Conservation (phyloP, 2,888 invertebrate genomes). For the Aporophyla lueneburgensis region DNA sequence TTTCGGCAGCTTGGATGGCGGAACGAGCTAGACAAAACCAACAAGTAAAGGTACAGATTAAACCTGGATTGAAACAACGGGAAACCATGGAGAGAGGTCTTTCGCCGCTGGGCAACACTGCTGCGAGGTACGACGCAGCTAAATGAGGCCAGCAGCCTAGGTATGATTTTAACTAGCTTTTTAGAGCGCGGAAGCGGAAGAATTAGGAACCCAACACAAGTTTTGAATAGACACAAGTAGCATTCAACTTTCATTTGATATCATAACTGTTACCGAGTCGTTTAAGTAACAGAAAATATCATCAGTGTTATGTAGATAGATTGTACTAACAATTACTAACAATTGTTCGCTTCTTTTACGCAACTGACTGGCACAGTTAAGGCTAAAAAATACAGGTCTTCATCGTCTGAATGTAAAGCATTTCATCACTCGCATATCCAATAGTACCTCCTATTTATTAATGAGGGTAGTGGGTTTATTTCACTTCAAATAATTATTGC, state of each 20-base stretch:
- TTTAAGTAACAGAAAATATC: slow-evolving; percentile 5
- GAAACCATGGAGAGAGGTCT: no score
- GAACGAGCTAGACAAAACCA: neutral
- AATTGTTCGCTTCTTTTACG: slow-evolving; percentile 16
- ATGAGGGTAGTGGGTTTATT: neutral
- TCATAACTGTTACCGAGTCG: neutral
- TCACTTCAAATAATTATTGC: neutral
- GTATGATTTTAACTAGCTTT: neutral
- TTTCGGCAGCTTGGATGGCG: slow-evolving; percentile 2
- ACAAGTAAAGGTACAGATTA: neutral
- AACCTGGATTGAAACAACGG: no score
- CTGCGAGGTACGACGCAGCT: no score
- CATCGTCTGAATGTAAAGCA: neutral
- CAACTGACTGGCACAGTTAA: neutral
- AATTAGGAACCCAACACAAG: neutral
- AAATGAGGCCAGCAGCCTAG: slow-evolving; percentile 1
- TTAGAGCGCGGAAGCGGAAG: neutral
- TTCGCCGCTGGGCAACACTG: neutral
- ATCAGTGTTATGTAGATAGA: neutral
- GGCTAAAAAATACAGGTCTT: slow-evolving; percentile 1
- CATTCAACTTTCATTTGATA: slow-evolving; percentile 29
- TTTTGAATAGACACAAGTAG: neutral
- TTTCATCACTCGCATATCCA: neutral
- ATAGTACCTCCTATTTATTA: neutral
- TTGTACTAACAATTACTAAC: neutral